Base-by-base conservation (phyloP, 2,113 vertebrate species). In the Vulpes vulpes region DNA sequence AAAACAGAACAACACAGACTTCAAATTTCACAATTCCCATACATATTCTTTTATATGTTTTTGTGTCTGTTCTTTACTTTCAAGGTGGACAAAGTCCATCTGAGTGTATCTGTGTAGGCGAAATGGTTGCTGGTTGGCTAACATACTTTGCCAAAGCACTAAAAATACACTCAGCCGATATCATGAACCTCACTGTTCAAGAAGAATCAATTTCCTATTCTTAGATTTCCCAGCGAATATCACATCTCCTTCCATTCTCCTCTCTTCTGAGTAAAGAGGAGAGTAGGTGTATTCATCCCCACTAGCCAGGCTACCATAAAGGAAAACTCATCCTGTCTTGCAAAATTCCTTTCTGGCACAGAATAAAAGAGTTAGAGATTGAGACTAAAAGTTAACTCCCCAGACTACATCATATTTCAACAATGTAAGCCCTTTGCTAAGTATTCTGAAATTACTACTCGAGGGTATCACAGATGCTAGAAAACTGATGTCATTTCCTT, bases 391-490 rank as follows among this genome's bases (percentile, higher is more conserved):
- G 76, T 91, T 65, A 98, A 95, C 73, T 90, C 22, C 69, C 73
- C 32, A 81, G 92, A 93, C 73, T 97, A 95, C 53, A 92, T 93
- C 0, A 0, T 53, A 95, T 73, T 97, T 98, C 97, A 0, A 25
- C 38, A 89, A 0, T 0, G 96, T 74, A 96, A 97, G 94, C 20
- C 32, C 95, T 97, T 96, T 93, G 84, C 81, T 73, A 95, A 98
- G 96, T 69, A 96, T 95, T 97, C 96, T 92, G 71, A 95, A 97
- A 83, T 97, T 93, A 92, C 14, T 83, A 51, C 11, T 98, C 49
- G 80, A 81, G 97, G 79, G 78, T 96, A 35, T 83, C 94, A 96
- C 94, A 96, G 97, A 98, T 94, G 96, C 97, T 97, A 89, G 85
- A 71, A 98, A 93, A 97, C 92, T 97, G 96, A 98, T 16, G 65